These are phyloP conservation scores for Rhagoletis zephyria DNA, from an alignment of 1,140 invertebrate species.

Conservation along the genomic window DNA sequence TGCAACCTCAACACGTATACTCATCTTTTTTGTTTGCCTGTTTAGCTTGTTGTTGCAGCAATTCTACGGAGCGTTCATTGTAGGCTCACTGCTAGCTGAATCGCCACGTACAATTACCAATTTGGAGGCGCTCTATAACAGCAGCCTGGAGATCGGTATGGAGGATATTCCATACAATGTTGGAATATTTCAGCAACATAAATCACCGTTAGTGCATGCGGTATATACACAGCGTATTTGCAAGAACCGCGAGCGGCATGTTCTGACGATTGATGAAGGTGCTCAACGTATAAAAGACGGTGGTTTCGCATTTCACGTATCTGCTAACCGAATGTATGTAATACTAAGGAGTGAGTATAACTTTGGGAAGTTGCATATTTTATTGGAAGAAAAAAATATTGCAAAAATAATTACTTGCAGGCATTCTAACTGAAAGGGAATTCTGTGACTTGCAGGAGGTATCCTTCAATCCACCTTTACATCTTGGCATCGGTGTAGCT, in stretches of 20 bases:
- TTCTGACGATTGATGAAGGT: slow-evolving; percentile 62
- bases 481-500: slow-evolving; percentile 54
- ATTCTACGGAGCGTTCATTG: slow-evolving; percentile 80
- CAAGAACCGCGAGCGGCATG: slow-evolving; percentile 57
- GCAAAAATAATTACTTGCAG: slow-evolving; percentile 17
- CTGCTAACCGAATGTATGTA: slow-evolving; percentile 64
- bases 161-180: slow-evolving; percentile 75
- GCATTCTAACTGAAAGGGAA: slow-evolving; percentile 58
- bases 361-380: neutral
- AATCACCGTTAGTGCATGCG: slow-evolving; percentile 59
- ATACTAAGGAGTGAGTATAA: slow-evolving; percentile 57
- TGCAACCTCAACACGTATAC: slow-evolving; percentile 66
- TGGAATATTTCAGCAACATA: slow-evolving; percentile 71
- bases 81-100: slow-evolving; percentile 78
- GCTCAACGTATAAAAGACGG: slow-evolving; percentile 61
- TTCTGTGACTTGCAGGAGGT: slow-evolving; percentile 70
- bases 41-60: slow-evolving; percentile 77
- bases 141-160: slow-evolving; percentile 75
- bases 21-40: slow-evolving; percentile 74
- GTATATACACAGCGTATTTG: slow-evolving; percentile 63
- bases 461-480: slow-evolving; percentile 58
- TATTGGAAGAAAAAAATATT: neutral
- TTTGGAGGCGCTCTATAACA: slow-evolving; percentile 74
- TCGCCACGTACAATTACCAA: slow-evolving; percentile 75
- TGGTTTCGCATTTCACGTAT: slow-evolving; percentile 67